These are phyloP conservation scores for Artibeus jamaicensis DNA, from an alignment of 2,797 vertebrate species.

Conservation along the genomic window DNA sequence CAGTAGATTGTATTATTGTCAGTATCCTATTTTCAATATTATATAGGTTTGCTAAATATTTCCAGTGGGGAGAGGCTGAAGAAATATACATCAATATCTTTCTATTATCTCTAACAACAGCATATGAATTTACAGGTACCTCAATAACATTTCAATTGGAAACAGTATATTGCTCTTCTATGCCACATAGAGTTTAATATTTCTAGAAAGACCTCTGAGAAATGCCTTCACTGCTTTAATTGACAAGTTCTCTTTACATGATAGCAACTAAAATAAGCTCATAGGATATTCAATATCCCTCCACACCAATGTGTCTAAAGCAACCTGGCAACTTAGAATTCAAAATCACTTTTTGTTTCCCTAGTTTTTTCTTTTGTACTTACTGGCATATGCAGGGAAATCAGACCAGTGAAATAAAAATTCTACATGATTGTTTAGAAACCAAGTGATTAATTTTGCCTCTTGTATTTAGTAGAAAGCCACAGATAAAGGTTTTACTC, in stretches of 20 bases:
- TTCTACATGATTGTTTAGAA: not conserved
- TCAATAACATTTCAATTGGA: slow-evolving; percentile 4
- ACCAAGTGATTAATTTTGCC: not conserved
- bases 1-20: not conserved
- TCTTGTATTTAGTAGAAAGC: not conserved
- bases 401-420: not conserved
- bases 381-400: not conserved
- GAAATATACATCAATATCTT: not conserved
- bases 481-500: not conserved
- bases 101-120: not conserved
- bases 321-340: not conserved
- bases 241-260: not conserved
- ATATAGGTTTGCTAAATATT: not conserved
- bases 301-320: not conserved
- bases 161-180: not conserved
- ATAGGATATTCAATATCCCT: not conserved
- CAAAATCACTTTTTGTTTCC: not conserved
- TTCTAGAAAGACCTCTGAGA: not conserved
- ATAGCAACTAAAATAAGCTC: not conserved
- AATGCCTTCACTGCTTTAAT: not conserved
- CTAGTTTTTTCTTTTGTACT: not conserved
- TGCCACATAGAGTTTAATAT: not conserved
- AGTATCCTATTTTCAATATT: not conserved
- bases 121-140: not conserved
- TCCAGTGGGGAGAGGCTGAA: not conserved